Conservation (phyloP, 2,797 vertebrate genomes). For the Babyrousa celebensis region DNA sequence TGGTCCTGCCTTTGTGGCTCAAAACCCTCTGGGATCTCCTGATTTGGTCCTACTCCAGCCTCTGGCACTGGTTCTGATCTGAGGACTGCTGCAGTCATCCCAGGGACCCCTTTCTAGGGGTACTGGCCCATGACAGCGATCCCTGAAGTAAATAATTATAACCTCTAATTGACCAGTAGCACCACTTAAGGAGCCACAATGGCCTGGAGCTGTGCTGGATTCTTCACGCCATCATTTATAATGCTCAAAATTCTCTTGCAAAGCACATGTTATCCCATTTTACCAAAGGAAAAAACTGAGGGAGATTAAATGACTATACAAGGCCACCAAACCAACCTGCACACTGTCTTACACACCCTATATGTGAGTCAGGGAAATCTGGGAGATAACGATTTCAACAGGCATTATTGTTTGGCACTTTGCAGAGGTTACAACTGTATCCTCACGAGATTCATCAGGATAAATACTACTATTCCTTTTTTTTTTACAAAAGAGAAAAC, state of each 20-base stretch:
- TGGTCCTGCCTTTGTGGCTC: not conserved
- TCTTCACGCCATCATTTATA: not conserved
- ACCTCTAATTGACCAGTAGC: not conserved
- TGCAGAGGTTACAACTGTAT: not conserved
- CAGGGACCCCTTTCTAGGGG: not conserved
- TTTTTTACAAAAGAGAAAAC: conserved; percentile 56
- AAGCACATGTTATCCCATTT: not conserved
- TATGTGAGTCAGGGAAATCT: not conserved
- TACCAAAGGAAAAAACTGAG: not conserved
- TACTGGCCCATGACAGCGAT: not conserved
- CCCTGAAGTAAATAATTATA: not conserved
- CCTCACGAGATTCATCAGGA: not conserved
- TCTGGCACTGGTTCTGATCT: not conserved
- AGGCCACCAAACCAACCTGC: not conserved
- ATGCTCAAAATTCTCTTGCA: no score
- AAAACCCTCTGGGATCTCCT: not conserved
- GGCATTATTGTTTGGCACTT: not conserved
- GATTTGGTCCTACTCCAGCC: not conserved
- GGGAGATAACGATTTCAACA: not conserved
- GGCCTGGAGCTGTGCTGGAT: not conserved
- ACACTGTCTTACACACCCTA: not conserved
- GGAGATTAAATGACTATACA: not conserved
- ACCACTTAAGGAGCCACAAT: not conserved
- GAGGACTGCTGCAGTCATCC: not conserved
- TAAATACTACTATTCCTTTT: not conserved